phyloP scores from a whole-genome alignment of 2,113 vertebrate species.

The Centrocercus urophasianus region DNA sequence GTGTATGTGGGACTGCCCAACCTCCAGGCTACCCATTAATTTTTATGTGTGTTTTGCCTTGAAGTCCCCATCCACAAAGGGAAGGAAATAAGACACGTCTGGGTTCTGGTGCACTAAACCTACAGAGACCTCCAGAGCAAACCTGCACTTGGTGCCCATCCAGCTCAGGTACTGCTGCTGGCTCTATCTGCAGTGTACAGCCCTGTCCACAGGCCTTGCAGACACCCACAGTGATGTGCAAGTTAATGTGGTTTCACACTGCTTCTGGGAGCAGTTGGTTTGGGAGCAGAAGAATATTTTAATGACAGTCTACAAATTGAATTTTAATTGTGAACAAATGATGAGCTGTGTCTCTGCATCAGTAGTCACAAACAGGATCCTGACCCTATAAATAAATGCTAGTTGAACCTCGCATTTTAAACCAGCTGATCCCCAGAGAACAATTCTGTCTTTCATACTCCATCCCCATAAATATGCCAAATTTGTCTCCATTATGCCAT shows the following conservation, averaged over 20 bases:
- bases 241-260: not conserved
- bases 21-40: not conserved
- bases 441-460: not conserved
- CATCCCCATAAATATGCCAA: fast-evolving
- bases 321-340: conserved; percentile 44
- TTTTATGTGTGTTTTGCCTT: not conserved
- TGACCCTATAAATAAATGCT: not conserved
- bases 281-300: not conserved
- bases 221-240: not conserved
- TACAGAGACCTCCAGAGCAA: not conserved
- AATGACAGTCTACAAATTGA: conserved; percentile 23
- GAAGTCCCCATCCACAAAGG: not conserved
- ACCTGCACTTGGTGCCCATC: not conserved
- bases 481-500: not conserved
- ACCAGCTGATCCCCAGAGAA: not conserved
- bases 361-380: not conserved
- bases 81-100: not conserved
- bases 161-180: not conserved
- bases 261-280: not conserved
- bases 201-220: not conserved
- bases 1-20: not conserved
- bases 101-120: not conserved
- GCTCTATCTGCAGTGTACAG: not conserved
- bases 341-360: not conserved
- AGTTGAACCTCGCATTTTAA: not conserved